Base-by-base conservation (phyloP, 2,888 invertebrate genomes). In the Reticulitermes lucifugus region DNA sequence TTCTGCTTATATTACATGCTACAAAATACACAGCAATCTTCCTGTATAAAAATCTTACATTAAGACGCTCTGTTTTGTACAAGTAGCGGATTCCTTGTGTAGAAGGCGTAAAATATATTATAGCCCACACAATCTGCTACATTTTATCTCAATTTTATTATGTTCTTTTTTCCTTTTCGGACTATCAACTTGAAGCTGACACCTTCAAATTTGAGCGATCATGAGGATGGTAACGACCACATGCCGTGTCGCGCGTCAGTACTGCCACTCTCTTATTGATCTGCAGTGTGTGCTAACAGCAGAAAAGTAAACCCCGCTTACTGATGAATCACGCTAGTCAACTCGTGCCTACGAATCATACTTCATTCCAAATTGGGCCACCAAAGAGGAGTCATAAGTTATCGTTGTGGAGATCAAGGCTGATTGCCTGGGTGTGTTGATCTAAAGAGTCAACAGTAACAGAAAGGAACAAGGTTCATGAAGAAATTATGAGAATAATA, bases 191-290 rank as follows among this genome's bases (percentile, higher is more conserved):
- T 25, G 65, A 65, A 65, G 35, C 73, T 41, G 41, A 73, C 73
- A 73, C 73, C 73, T 73, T 73, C 41, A 73, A 41, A 41, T 73
- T 73, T 35, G 73, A 73, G 73, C 41, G 41, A 73, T 73, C 18
- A 73, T 35, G 73, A 29, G 14, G 73, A 41, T 29, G n/a, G 73
- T 73, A 73, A 73, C 41, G 73, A 35, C 41, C 41, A 41, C 73
- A 41, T 73, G 73, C 21, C 73, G 73, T 73, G 73, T 14, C 41
- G 14, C 35, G 73, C 73, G 29, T 41, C 73, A 35, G 25, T 73
- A 73, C 41, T 29, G 41, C 70, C 29, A 73, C 21, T 73, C 73
- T 35, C 73, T 35, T 73, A 73, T 73, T 35, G 29, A 73, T 73
- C 41, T 12, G 55, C 55, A 12, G 18, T 55, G 55, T 55, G 55